These are phyloP conservation scores for Diploptera punctata DNA, from an alignment of 2,888 invertebrate genomes.

Conservation along the genomic window DNA sequence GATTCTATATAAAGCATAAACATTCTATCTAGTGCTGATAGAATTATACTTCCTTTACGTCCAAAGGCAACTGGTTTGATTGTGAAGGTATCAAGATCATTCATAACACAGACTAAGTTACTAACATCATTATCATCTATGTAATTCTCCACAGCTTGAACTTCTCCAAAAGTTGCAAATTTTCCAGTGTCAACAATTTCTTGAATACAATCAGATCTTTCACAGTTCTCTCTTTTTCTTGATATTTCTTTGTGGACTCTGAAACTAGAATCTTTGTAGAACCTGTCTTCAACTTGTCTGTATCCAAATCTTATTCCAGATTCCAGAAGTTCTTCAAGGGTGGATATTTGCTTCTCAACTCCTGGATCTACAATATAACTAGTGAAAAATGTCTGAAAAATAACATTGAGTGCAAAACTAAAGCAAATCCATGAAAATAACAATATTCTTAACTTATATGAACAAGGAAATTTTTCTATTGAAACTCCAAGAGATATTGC, in stretches of 20 bases:
- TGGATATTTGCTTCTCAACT: neutral
- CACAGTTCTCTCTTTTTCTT: neutral
- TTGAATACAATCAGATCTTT: neutral
- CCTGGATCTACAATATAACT: neutral
- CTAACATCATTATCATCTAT: too few species aligned
- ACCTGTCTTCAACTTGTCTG: neutral
- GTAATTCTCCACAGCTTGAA: too few species aligned
- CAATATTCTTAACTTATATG: neutral
- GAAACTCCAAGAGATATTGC: neutral
- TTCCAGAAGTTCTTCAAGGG: neutral
- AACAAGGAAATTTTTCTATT: neutral
- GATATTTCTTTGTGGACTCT: neutral
- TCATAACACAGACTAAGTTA: too few species aligned
- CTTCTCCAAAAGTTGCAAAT: neutral
- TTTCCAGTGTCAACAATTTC: neutral
- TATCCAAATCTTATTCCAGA: neutral
- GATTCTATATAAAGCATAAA: neutral
- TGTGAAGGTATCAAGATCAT: too few species aligned
- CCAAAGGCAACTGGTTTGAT: neutral
- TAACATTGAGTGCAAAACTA: neutral
- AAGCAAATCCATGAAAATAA: neutral
- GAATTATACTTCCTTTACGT: neutral
- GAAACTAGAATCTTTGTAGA: neutral
- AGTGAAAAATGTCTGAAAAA: constrained; percentile 8
- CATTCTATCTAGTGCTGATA: neutral